A percentile compares a stretch with the other conserved stretches of the same genome.
Conservation (phyloP, 2,888 invertebrate species). For the Quadroppia sp. region DNA sequence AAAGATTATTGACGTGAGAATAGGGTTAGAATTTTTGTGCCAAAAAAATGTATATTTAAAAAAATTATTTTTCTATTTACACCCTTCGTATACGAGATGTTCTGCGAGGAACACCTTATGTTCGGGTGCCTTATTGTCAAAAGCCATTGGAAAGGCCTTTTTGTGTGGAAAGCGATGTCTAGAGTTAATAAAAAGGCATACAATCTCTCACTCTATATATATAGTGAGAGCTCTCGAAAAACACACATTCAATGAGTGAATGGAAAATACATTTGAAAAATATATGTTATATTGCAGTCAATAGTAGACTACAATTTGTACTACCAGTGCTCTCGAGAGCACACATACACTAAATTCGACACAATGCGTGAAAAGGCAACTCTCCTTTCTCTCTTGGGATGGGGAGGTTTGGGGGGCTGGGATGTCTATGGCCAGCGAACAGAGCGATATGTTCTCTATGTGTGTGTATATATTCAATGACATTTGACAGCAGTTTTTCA, state of each 20-base stretch:
- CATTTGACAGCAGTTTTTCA: constrained; percentile 2
- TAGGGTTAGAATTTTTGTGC: not conserved
- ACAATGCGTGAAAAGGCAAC: constrained; percentile 32
- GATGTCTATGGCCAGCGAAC: not conserved
- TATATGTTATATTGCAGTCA: not conserved
- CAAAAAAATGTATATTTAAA: not conserved
- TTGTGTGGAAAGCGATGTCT: constrained; percentile 3
- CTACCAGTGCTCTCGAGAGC: not conserved
- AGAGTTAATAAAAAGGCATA: constrained; percentile 22
- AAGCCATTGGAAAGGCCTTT: constrained; percentile 7
- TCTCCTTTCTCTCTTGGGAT: not conserved
- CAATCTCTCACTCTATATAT: too few species aligned
- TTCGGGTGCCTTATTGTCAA: not conserved
- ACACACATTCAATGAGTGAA: not conserved
- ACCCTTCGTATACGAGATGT: too few species aligned
- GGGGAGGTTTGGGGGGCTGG: not conserved
- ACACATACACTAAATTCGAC: not conserved
- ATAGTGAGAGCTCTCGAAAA: constrained; percentile 14
- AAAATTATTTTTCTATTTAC: too few species aligned
- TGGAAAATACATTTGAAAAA: not conserved
- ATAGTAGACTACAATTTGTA: constrained; percentile 24
- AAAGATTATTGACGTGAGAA: constrained; percentile 11
- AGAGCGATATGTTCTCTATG: not conserved
- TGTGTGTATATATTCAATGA: too few species aligned
- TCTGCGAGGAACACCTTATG: not conserved